Conservation (phyloP, 2,113 vertebrate species). For the Gambusia holbrooki region DNA sequence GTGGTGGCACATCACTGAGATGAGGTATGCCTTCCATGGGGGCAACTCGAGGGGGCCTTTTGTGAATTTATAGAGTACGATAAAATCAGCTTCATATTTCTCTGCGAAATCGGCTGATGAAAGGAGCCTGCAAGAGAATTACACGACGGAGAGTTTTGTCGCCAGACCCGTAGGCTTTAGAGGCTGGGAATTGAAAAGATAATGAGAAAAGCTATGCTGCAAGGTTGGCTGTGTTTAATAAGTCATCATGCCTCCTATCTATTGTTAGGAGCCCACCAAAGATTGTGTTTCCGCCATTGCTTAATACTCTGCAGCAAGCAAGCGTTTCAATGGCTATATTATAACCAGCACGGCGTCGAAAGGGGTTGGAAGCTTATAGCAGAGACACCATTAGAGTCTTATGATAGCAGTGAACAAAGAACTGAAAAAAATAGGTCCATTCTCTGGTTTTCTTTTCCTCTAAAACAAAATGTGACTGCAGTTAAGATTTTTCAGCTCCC, state of each 20-base stretch:
- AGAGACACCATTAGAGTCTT: constrained; percentile 69
- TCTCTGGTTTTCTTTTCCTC: constrained; percentile 58
- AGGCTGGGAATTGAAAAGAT: constrained; percentile 73
- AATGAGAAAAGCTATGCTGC: constrained; percentile 78
- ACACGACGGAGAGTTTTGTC: constrained; percentile 80
- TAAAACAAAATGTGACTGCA: constrained; percentile 76
- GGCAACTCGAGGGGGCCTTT: constrained; percentile 81
- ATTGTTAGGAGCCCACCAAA: constrained; percentile 68
- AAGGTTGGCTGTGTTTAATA: constrained; percentile 78
- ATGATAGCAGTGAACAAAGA: constrained; percentile 76
- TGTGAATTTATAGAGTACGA: constrained; percentile 83
- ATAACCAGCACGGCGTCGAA: constrained; percentile 53
- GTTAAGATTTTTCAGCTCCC: constrained; percentile 69
- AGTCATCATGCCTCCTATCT: constrained; percentile 76
- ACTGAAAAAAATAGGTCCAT: constrained; percentile 71
- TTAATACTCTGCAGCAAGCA: constrained; percentile 68
- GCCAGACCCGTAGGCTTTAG: constrained; percentile 72
- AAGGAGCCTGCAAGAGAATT: constrained; percentile 79
- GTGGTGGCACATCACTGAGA: constrained; percentile 74
- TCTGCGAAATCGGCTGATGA: constrained; percentile 79
- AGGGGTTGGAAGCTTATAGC: constrained; percentile 55
- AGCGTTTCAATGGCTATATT: constrained; percentile 67
- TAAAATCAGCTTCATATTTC: constrained; percentile 85
- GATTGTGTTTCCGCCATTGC: constrained; percentile 60
- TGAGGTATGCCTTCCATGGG: constrained; percentile 79